Percentiles rank a stretch among this genome's conserved stretches.
Evolutionary conservation across 2,797 vertebrate species (phyloP).

Genomic region (Ammospiza maritima): DNA sequence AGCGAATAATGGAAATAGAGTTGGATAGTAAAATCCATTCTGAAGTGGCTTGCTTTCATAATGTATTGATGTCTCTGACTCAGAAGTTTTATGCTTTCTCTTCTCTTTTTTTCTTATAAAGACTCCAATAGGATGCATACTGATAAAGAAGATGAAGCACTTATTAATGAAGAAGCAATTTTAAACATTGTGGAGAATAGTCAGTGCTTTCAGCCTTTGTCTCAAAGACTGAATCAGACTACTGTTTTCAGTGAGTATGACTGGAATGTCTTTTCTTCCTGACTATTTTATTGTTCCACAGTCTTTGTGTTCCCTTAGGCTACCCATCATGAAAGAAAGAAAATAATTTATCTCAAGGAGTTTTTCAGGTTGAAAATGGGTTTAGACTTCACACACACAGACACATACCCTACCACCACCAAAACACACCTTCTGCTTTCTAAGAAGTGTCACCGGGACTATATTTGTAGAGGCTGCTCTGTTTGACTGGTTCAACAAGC

Average conservation of each 20-base stretch:
- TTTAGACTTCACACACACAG: neutral
- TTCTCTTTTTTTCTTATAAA: constrained; percentile 46
- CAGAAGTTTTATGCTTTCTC: neutral
- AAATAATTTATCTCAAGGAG: neutral
- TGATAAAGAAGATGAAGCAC: constrained; percentile 82
- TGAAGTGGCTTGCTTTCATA: neutral
- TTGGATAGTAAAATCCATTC: constrained; percentile 3
- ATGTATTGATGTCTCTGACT: neutral
- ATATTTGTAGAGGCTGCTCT: neutral
- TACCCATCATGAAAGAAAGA: neutral
- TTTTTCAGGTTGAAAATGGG: neutral
- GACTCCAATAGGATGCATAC: constrained; percentile 37
- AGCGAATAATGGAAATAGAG: neutral
- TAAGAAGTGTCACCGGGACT: neutral
- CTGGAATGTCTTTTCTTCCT: neutral
- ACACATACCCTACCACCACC: neutral
- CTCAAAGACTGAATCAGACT: constrained; percentile 87
- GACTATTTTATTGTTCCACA: neutral
- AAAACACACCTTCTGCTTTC: accelerated
- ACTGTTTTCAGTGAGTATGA: constrained; percentile 84
- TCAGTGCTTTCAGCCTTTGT: constrained; percentile 89
- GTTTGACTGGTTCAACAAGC: neutral
- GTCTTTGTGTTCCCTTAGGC: neutral
- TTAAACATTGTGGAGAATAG: constrained; percentile 94
- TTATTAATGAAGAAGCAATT: constrained; percentile 97